Conservation (phyloP, 2,888 invertebrate genomes). For the Acrobasis repandana region DNA sequence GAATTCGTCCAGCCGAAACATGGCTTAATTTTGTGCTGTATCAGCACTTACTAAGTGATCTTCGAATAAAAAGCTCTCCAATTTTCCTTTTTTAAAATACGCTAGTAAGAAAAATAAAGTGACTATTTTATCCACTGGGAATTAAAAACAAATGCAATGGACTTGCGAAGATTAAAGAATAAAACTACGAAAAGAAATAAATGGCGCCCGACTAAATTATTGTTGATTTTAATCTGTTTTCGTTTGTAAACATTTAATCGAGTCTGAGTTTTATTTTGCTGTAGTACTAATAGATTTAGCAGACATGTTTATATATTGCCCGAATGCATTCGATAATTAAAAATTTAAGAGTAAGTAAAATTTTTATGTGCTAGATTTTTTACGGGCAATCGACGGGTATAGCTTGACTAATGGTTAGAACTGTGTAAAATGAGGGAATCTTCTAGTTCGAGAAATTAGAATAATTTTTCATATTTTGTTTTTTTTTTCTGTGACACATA, state of each 20-base stretch:
- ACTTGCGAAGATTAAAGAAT: conserved; percentile 38
- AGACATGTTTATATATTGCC: conserved; percentile 2
- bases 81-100: conserved; percentile 32
- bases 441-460: no score
- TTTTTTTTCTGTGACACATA: no score
- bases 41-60: conserved; percentile 44
- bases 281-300: conserved; percentile 9
- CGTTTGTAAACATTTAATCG: conserved; percentile 23
- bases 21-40: conserved; percentile 42
- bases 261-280: conserved; percentile 8
- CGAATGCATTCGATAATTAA: conserved; percentile 1
- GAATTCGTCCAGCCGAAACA: conserved; percentile 17
- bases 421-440: no score
- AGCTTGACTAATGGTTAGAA: no score
- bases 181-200: conserved; percentile 35
- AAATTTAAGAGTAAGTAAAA: neutral
- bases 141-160: conserved; percentile 44
- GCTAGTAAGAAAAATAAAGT: conserved; percentile 39
- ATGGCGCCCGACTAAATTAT: conserved; percentile 29
- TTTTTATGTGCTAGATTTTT: no score
- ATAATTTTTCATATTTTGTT: no score
- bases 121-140: conserved; percentile 49
- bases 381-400: no score
- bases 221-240: conserved; percentile 32
- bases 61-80: conserved; percentile 27